Conservation (phyloP, 2,797 vertebrate genomes). For the Limosa lapponica region DNA sequence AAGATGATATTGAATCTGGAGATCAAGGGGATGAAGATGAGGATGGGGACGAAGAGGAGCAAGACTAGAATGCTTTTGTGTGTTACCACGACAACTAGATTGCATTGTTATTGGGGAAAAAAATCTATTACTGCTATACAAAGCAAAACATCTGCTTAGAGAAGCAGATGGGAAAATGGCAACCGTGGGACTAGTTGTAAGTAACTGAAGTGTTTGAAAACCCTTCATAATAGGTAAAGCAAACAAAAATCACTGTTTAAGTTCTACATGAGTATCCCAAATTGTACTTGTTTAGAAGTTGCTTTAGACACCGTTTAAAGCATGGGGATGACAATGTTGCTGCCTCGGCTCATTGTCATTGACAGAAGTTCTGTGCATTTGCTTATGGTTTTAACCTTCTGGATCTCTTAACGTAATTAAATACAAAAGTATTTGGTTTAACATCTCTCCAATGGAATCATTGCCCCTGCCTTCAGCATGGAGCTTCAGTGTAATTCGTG, state of each 20-base stretch:
- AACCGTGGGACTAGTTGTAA: conserved; percentile 39
- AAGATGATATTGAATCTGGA: conserved; percentile 91
- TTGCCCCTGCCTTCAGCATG: conserved; percentile 34
- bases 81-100: neutral
- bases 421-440: conserved; percentile 65
- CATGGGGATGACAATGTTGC: conserved; percentile 49
- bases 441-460: conserved; percentile 58
- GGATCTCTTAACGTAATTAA: conserved; percentile 59
- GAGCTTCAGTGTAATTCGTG: neutral
- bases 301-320: conserved; percentile 48
- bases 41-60: conserved; percentile 76
- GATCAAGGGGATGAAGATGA: conserved; percentile 90
- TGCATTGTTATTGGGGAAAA: neutral
- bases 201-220: conserved; percentile 66
- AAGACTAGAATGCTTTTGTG: conserved; percentile 46
- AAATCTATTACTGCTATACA: conserved; percentile 34
- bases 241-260: conserved; percentile 42
- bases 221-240: conserved; percentile 45
- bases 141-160: conserved; percentile 48
- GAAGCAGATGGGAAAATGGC: conserved; percentile 45
- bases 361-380: conserved; percentile 38
- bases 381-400: conserved; percentile 53
- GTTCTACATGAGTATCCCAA: conserved; percentile 56
- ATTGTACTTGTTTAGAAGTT: conserved; percentile 57
- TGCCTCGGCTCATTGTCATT: conserved; percentile 49